A percentile compares a stretch with the other conserved stretches of the same genome.
These are phyloP conservation scores for Todiramphus saurophagus DNA, from an alignment of 2,113 vertebrate genomes.

Conservation along the genomic window DNA sequence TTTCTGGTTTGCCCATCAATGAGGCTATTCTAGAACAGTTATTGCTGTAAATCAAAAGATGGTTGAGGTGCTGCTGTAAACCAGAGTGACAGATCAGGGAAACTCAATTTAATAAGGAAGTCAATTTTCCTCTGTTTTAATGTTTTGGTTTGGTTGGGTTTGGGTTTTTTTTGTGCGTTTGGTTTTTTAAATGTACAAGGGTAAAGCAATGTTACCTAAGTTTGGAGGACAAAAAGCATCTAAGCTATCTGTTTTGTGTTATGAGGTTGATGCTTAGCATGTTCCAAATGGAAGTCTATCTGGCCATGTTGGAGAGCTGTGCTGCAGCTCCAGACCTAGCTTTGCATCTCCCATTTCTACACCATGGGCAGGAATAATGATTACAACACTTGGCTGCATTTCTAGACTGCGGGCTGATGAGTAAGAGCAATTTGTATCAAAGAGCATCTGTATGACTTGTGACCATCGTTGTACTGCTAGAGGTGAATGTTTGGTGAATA, in stretches of 20 bases:
- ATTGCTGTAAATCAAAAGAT: background rate
- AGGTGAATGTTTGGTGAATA: background rate
- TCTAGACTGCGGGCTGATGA: background rate
- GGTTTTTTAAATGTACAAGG: background rate
- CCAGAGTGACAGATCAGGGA: background rate
- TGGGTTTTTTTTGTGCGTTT: too few species aligned
- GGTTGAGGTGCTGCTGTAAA: background rate
- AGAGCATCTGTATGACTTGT: background rate
- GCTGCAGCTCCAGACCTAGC: background rate
- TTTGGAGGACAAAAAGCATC: background rate
- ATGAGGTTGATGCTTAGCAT: background rate
- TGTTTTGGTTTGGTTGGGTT: background rate
- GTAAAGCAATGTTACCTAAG: background rate
- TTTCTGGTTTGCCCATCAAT: background rate
- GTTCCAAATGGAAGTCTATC: background rate
- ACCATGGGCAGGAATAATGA: background rate
- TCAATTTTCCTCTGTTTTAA: background rate
- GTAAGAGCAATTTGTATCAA: background rate
- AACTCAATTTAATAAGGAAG: background rate
- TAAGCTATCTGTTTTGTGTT: background rate
- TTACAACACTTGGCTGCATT: background rate
- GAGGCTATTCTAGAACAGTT: background rate
- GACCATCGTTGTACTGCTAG: background rate
- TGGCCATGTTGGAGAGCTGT: background rate
- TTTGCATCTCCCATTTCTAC: background rate